phyloP scores from a whole-genome alignment of 1,140 invertebrate genomes.

The Monomorium pharaonis region DNA sequence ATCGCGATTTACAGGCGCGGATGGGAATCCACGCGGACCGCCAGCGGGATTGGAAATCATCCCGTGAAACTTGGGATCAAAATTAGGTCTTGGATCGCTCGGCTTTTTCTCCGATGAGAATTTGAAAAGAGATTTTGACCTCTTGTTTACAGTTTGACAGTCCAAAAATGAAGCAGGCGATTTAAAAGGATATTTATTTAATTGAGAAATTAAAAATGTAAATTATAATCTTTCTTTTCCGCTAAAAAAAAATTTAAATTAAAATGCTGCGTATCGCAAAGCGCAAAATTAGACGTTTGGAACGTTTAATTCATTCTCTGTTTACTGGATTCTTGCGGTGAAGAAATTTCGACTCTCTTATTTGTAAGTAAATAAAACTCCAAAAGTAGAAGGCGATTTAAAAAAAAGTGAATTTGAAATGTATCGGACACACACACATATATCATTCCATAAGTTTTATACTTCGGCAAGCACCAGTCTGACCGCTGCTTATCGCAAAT shows the following conservation, averaged over 20 bases:
- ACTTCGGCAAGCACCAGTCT: no score
- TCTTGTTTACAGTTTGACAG: neutral
- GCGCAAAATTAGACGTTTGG: no score
- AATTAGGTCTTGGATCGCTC: neutral
- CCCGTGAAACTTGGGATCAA: neutral
- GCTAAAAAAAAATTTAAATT: no score
- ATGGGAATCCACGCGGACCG: no score
- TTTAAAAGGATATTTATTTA: neutral
- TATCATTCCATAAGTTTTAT: neutral
- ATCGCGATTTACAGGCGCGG: conserved; percentile 1
- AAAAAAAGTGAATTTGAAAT: neutral
- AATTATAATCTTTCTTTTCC: no score
- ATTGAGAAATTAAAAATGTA: no score
- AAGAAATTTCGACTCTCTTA: no score
- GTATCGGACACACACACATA: neutral
- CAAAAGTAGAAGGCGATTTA: neutral
- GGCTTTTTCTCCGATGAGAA: neutral
- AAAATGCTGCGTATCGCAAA: no score
- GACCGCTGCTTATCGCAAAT: neutral
- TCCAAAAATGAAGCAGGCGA: neutral
- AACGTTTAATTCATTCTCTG: no score
- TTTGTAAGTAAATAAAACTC: neutral
- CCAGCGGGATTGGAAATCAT: no score
- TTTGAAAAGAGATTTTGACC: neutral
- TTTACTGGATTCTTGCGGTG: no score